Conservation (phyloP, 2,888 invertebrate genomes). For the Drosophila pegasa region DNA sequence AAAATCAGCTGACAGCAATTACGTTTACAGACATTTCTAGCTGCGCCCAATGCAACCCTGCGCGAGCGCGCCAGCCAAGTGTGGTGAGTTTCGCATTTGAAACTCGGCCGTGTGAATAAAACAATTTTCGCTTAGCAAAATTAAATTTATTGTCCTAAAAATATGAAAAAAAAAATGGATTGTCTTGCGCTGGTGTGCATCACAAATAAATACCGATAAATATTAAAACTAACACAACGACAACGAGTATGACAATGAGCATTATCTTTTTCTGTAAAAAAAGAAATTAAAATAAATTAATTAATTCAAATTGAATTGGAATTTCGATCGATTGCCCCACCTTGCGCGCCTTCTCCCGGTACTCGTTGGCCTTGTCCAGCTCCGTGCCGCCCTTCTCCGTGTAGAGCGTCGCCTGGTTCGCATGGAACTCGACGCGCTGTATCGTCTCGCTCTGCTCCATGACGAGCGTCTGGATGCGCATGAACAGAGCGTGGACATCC, state of each 20-base stretch:
- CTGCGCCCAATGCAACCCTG: slow-evolving; percentile 33
- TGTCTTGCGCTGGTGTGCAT: slow-evolving; percentile 35
- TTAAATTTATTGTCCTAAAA: slow-evolving; percentile 52
- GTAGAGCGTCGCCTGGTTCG: slow-evolving; percentile 82
- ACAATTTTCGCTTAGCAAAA: slow-evolving; percentile 16
- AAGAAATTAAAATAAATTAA: not conserved
- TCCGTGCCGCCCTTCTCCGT: slow-evolving; percentile 84
- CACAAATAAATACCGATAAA: slow-evolving; percentile 81
- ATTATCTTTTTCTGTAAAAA: slow-evolving; percentile 82
- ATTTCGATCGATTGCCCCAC: slow-evolving; percentile 42
- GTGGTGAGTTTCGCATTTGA: slow-evolving; percentile 42
- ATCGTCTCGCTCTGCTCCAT: slow-evolving; percentile 85
- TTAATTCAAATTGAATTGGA: not conserved
- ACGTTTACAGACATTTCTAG: not conserved
- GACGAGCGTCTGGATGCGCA: slow-evolving; percentile 84
- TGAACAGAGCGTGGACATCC: slow-evolving; percentile 84
- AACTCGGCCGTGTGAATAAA: not conserved
- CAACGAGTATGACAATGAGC: slow-evolving; percentile 74
- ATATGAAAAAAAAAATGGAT: slow-evolving; percentile 45
- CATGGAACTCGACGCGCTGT: slow-evolving; percentile 84
- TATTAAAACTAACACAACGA: slow-evolving; percentile 74
- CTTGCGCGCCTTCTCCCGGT: slow-evolving; percentile 78
- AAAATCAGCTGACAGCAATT: slow-evolving; percentile 32
- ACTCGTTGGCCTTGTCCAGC: slow-evolving; percentile 73
- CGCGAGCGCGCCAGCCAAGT: not conserved